Percentiles rank a stretch among this genome's conserved stretches.
Evolutionary conservation across 2,113 vertebrate species (phyloP).

Genomic region (Melanerpes aurifrons): DNA sequence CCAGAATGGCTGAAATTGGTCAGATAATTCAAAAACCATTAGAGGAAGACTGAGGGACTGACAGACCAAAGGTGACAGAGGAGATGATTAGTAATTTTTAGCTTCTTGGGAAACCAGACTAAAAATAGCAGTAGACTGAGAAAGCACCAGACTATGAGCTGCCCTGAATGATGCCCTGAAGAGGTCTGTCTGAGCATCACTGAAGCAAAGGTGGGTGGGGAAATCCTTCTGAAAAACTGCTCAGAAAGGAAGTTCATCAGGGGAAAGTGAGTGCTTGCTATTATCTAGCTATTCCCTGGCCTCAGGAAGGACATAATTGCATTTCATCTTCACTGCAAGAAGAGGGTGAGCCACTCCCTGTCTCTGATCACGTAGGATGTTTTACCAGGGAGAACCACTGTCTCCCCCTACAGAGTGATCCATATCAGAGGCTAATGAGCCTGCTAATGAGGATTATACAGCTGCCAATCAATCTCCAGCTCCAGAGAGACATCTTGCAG

Average conservation of each 20-base stretch:
- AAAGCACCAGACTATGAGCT: neutral
- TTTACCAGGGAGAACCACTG: conserved; percentile 37
- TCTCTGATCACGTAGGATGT: conserved; percentile 5
- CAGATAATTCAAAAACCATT: neutral
- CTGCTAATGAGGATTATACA: conserved; percentile 16
- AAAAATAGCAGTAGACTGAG: conserved; percentile 4
- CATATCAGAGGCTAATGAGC: conserved; percentile 40
- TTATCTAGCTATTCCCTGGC: conserved; percentile 30
- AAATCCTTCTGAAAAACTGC: conserved; percentile 27
- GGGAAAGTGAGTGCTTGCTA: neutral
- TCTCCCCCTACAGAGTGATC: conserved; percentile 62
- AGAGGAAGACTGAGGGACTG: neutral
- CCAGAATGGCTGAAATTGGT: neutral
- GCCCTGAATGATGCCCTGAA: neutral
- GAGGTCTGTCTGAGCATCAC: neutral
- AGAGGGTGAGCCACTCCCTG: neutral
- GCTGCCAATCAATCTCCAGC: neutral
- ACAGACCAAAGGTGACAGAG: neutral
- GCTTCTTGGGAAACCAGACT: neutral
- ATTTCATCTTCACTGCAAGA: conserved; percentile 24
- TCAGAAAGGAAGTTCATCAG: neutral
- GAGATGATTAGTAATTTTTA: neutral
- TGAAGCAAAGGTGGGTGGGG: neutral
- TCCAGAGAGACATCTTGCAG: neutral
- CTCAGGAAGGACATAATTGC: conserved; percentile 47